Conservation (phyloP, 2,888 invertebrate species). For the Bedellia somnulentella region DNA sequence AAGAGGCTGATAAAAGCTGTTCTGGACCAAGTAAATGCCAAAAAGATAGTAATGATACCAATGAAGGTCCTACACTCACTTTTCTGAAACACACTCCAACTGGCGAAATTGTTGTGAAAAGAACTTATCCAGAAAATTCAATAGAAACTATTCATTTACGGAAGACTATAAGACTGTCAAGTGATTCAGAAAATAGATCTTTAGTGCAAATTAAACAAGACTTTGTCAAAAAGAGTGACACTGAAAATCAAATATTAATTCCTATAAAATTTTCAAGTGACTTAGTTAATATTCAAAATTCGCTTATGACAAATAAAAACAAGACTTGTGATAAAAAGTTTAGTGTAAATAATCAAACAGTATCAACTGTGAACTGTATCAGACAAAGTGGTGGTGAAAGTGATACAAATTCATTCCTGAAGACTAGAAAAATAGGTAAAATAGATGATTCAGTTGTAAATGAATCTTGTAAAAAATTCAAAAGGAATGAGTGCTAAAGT, state of each 20-base stretch:
- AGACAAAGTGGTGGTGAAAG: constrained; percentile 43
- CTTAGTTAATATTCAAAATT: constrained; percentile 52
- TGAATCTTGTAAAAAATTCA: constrained; percentile 49
- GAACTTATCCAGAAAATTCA: constrained; percentile 34
- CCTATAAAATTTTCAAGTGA: constrained; percentile 47
- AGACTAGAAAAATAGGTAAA: constrained; percentile 41
- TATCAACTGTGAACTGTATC: constrained; percentile 45
- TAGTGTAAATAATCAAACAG: constrained; percentile 52
- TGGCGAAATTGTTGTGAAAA: constrained; percentile 44
- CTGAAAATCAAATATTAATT: constrained; percentile 47
- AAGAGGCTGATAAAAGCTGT: constrained; percentile 28
- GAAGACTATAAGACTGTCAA: constrained; percentile 45
- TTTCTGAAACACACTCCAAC: constrained; percentile 46
- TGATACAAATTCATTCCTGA: constrained; percentile 43
- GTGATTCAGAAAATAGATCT: constrained; percentile 45
- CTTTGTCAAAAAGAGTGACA: constrained; percentile 42
- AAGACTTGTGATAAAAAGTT: constrained; percentile 55
- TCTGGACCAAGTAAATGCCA: constrained; percentile 24
- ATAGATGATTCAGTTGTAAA: constrained; percentile 41
- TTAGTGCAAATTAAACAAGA: constrained; percentile 46
- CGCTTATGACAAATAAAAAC: constrained; percentile 50
- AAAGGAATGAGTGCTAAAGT: constrained; percentile 49
- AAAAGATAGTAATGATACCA: constrained; percentile 24
- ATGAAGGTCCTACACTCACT: constrained; percentile 34
- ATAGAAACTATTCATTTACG: constrained; percentile 37